Evolutionary conservation across 1,140 invertebrate genomes (phyloP).

Genomic region (Drosophila leontia): DNA sequence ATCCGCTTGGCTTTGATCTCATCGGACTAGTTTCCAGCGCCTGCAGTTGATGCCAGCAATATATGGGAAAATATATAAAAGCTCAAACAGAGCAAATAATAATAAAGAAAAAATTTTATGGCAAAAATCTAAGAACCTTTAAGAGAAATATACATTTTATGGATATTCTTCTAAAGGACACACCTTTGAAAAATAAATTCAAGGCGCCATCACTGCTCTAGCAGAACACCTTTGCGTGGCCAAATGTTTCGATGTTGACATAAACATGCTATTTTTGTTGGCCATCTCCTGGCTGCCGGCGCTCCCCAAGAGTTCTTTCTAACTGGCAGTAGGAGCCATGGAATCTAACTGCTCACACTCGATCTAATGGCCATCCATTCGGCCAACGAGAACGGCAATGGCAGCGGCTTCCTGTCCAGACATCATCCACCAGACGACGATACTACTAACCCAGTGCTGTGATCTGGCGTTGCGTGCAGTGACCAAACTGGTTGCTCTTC

Average conservation of each 20-base stretch:
- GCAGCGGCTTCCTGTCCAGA: conserved; percentile 52
- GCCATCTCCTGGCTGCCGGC: conserved; percentile 20
- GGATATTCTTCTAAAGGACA: background rate
- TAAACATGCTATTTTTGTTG: conserved; percentile 50
- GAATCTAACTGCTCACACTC: conserved; percentile 49
- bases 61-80: background rate
- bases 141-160: background rate
- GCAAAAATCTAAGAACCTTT: background rate
- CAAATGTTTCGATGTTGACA: conserved; percentile 49
- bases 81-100: background rate
- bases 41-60: background rate
- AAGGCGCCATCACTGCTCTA: background rate
- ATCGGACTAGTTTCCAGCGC: conserved; percentile 12
- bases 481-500: conserved; percentile 75
- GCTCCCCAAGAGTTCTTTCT: conserved; percentile 45
- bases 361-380: conserved; percentile 52
- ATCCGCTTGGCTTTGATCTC: conserved; percentile 16
- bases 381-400: conserved; percentile 24
- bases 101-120: background rate
- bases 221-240: conserved; percentile 38
- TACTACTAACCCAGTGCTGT: conserved; percentile 74
- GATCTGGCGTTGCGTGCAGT: conserved; percentile 58
- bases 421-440: conserved; percentile 46
- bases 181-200: background rate
- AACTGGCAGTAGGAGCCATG: conserved; percentile 8